A percentile compares a stretch with the other conserved stretches of the same genome.
Evolutionary conservation across 2,888 invertebrate genomes (phyloP).

Genomic region (Noctua pronuba): DNA sequence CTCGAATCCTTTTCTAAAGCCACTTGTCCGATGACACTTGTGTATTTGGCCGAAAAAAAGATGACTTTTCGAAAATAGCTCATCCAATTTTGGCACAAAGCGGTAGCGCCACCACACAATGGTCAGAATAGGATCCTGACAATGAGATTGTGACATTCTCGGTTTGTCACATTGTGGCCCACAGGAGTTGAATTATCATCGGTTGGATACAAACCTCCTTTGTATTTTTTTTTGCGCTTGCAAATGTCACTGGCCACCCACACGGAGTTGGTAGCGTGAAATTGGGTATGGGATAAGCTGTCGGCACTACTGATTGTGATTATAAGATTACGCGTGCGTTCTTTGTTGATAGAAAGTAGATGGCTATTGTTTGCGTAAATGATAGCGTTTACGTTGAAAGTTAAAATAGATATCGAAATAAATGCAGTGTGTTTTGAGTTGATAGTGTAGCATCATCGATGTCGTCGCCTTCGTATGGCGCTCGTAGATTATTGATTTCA

Average conservation of each 20-base stretch:
- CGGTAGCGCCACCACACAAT: slow-evolving; percentile 87
- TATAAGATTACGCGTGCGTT: slow-evolving; percentile 59
- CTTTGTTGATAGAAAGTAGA: slow-evolving; percentile 52
- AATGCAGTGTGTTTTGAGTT: background rate
- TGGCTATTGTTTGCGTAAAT: slow-evolving; percentile 36
- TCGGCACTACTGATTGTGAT: slow-evolving; percentile 70
- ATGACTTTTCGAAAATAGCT: slow-evolving; percentile 81
- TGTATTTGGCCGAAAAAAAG: slow-evolving; percentile 77
- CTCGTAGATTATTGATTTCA: background rate
- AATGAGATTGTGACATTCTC: slow-evolving; percentile 82
- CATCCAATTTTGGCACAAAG: slow-evolving; percentile 79
- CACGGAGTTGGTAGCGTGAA: slow-evolving; percentile 73
- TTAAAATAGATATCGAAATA: slow-evolving; percentile 16
- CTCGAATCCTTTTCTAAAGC: slow-evolving; percentile 73
- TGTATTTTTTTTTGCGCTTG: slow-evolving; percentile 57
- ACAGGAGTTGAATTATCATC: slow-evolving; percentile 80
- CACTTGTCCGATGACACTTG: slow-evolving; percentile 80
- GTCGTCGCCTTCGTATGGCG: background rate
- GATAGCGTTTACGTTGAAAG: slow-evolving; percentile 10
- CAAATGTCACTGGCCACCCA: slow-evolving; percentile 71
- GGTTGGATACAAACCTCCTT: slow-evolving; percentile 68
- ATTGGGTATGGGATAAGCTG: slow-evolving; percentile 77
- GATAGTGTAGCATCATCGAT: background rate
- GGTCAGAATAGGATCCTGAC: slow-evolving; percentile 69
- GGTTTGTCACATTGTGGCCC: slow-evolving; percentile 79